A percentile compares a stretch with the other conserved stretches of the same genome.
Evolutionary conservation across 2,113 vertebrate genomes (phyloP).

Genomic region (Origma solitaria): DNA sequence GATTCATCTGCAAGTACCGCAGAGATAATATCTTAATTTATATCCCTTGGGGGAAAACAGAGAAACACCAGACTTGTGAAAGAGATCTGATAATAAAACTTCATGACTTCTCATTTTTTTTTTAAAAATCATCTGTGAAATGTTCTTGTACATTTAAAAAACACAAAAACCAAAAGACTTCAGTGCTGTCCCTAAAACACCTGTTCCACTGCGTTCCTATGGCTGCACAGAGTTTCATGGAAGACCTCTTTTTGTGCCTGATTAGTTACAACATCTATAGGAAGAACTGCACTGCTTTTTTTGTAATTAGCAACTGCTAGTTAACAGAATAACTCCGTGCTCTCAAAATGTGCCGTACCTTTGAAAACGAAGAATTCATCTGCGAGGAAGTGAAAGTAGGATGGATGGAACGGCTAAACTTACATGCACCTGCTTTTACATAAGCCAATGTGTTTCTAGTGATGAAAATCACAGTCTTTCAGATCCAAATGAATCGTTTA

Average conservation of each 20-base stretch:
- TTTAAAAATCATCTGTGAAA: slow-evolving; percentile 29
- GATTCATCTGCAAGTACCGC: background rate
- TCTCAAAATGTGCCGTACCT: background rate
- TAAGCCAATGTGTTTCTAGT: background rate
- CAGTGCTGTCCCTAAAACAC: background rate
- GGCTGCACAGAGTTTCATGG: background rate
- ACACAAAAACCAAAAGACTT: background rate
- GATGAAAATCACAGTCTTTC: background rate
- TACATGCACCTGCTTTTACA: background rate
- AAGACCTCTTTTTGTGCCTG: background rate
- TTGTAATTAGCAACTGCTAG: background rate
- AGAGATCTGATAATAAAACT: background rate
- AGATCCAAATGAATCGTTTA: background rate
- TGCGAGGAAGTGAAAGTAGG: background rate
- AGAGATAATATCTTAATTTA: slow-evolving; percentile 30
- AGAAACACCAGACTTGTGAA: background rate
- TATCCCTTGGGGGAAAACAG: background rate
- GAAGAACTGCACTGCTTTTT: background rate
- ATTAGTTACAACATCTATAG: background rate
- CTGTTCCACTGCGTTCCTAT: background rate
- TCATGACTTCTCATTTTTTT: background rate
- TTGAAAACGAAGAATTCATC: background rate
- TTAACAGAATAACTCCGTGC: background rate
- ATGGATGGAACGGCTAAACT: background rate
- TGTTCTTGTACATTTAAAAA: background rate